phyloP scores from a whole-genome alignment of 2,888 invertebrate genomes.

The Acronicta leporina region DNA sequence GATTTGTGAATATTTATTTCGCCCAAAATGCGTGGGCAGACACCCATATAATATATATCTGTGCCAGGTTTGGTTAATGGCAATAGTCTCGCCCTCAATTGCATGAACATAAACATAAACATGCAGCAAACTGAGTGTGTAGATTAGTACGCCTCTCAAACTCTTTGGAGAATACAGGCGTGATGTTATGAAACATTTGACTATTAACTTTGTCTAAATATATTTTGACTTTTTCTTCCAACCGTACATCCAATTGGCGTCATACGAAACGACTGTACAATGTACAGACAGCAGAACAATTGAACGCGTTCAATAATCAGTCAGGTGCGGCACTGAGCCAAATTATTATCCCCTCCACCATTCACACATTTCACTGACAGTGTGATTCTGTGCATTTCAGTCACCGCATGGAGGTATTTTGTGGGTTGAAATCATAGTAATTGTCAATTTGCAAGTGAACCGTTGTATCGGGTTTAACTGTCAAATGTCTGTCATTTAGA shows the following conservation, averaged over 20 bases:
- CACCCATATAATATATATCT: no score
- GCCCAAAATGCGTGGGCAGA: no score
- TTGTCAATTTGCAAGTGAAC: constrained; percentile 1
- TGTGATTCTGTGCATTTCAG: background rate
- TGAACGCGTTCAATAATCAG: constrained; percentile 47
- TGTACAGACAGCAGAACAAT: constrained; percentile 48
- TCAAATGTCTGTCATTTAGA: no score
- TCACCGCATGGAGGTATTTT: constrained; percentile 2
- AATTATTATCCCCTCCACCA: constrained; percentile 43
- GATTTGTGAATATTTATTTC: no score
- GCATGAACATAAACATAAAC: no score
- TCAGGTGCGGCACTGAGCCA: constrained; percentile 45
- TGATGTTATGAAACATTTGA: no score
- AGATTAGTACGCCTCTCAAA: no score
- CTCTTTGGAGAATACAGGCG: no score
- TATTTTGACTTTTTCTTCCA: constrained; percentile 17
- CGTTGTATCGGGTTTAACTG: background rate
- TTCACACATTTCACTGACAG: constrained; percentile 12
- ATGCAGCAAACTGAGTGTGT: no score
- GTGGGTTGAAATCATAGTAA: constrained; percentile 7
- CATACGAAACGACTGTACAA: constrained; percentile 28
- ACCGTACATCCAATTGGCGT: constrained; percentile 45
- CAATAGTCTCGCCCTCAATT: no score
- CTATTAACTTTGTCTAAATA: background rate
- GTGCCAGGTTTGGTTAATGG: no score